Evolutionary conservation across 2,113 vertebrate genomes (phyloP), one percentile per base, ranked within the genome.

Genomic region (Ahaetulla prasina): DNA sequence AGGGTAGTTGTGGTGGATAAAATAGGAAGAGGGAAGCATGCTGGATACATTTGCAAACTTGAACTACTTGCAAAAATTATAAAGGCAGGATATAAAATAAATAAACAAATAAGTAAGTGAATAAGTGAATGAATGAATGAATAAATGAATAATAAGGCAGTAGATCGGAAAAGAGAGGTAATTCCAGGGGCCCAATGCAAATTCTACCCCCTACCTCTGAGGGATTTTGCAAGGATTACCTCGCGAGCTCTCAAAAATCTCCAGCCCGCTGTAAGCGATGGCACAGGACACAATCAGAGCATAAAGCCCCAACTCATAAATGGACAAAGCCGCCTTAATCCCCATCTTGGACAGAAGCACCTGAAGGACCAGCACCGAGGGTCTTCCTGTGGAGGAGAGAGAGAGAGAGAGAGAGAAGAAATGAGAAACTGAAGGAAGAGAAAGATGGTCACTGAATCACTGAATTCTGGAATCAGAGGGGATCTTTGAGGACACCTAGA

Each of bases 221-320:
- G 6, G 14, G n/a, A 6, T 8, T 80, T 74, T 74, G 39, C 39
- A 25, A 54, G 0, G 0, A 0, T 96, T 98, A 99, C 99, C 98
- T 97, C 97, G 95, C 30, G 99, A 99, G 2, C 98, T 98, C 89
- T 99, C 98, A 2, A 98, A 98, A 96, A 99, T 98, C 93, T 98
- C 99, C n/a, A 97, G 98, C 91, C 97, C 94, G 0, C 99, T 97
- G 95, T 99, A 99, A 86, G 98, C 95, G 96, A 99, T 96, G 2
- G 98, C 98, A 1, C 99, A 97, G 0, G 97, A 98, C 92, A 99
- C 96, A 22, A 98, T 96, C 0, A 98, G 96, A 30, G 98, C 98
- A 3, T 99, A 99, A 93, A 99, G 96, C 0, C 98, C 99, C 94
- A 99, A 96, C 95, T 99, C 99, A 2, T 98, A 98, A 23, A 95